These are phyloP conservation scores for Drosophila subpulchrella DNA, from an alignment of 1,140 invertebrate species.

Conservation along the genomic window DNA sequence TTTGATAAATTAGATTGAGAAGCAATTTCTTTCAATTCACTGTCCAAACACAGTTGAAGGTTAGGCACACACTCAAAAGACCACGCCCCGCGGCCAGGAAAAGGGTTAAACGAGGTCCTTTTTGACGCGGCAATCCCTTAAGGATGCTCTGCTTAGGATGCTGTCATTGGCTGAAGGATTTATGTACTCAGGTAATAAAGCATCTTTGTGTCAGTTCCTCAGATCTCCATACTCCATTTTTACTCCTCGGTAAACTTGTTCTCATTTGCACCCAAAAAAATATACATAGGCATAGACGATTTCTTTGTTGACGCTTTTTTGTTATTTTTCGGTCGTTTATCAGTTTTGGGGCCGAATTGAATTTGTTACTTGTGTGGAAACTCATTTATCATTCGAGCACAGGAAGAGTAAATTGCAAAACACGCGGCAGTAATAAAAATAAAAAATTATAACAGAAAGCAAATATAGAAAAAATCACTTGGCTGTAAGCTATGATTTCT, in stretches of 20 bases:
- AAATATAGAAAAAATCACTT: constrained; percentile 18
- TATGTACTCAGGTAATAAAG: constrained; percentile 54
- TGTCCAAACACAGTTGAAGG: constrained; percentile 60
- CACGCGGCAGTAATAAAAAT: constrained; percentile 46
- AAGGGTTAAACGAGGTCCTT: constrained; percentile 53
- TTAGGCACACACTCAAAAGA: constrained; percentile 40
- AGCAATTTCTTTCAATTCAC: constrained; percentile 51
- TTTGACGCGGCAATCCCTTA: constrained; percentile 19
- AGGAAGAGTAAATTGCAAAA: constrained; percentile 58
- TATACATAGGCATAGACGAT: constrained; percentile 26
- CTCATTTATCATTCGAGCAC: constrained; percentile 61
- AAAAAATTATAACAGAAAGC: constrained; percentile 21
- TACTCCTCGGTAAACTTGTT: constrained; percentile 51
- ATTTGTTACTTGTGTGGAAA: constrained; percentile 49
- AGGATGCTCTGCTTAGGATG: constrained; percentile 26
- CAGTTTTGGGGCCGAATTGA: constrained; percentile 49
- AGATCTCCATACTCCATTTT: constrained; percentile 60
- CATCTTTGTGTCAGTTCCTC: constrained; percentile 27
- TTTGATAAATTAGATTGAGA: constrained; percentile 70
- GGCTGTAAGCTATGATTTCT: constrained; percentile 25
- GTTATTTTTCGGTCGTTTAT: constrained; percentile 46
- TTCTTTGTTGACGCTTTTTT: constrained; percentile 37
- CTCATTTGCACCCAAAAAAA: constrained; percentile 9
- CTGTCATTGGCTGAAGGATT: constrained; percentile 62
- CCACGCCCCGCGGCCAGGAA: constrained; percentile 57